Evolutionary conservation across 2,113 vertebrate species (phyloP), one percentile per base, ranked within the genome.

Genomic region (Rutilus rutilus): DNA sequence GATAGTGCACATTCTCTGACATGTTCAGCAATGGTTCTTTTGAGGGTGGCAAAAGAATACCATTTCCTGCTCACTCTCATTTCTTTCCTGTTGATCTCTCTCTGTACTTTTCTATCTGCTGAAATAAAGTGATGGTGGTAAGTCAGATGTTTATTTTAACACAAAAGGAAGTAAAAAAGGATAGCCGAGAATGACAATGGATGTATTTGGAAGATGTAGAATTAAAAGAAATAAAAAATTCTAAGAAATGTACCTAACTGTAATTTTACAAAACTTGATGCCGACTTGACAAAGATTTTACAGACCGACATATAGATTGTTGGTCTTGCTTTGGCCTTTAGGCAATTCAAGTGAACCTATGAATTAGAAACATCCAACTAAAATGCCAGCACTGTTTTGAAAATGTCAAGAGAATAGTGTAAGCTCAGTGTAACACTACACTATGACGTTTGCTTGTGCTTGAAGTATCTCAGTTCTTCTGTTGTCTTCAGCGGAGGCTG

Each of bases 371-470:
- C 42, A 42, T 42, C 42, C 42, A 10, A 42, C 42, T 42, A 42
- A 42, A 42, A 42, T 81, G 12, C 42, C 19, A 85, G 47, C 21
- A 69, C 57, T 27, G 12, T 54, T 79, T 64, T 65, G 50, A 52
- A 87, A 82, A 87, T 83, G 79, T 79, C 83, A 85, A 57, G 45
- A 69, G 52, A 47, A 54, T 33, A 25, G 15, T 65, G 62, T 33
- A 33, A 67, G 64, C 30, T 67, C 30, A 4, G 30, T 67, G 33
- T 69, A 39, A 69, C 65, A 36, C 33, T 39, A 69, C 33, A 80
- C 45, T 11, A 78, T 86, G 83, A 83, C 75, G 75, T 86, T 83
- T 87, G 73, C 62, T 83, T 79, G 57, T 60, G 76, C 59, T 65
- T 77, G 57, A 74, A 74, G 23, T 50, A 21, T 82, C 60, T 88